These are phyloP conservation scores for Thecophora atra DNA, from an alignment of 2,888 invertebrate species.

Conservation along the genomic window DNA sequence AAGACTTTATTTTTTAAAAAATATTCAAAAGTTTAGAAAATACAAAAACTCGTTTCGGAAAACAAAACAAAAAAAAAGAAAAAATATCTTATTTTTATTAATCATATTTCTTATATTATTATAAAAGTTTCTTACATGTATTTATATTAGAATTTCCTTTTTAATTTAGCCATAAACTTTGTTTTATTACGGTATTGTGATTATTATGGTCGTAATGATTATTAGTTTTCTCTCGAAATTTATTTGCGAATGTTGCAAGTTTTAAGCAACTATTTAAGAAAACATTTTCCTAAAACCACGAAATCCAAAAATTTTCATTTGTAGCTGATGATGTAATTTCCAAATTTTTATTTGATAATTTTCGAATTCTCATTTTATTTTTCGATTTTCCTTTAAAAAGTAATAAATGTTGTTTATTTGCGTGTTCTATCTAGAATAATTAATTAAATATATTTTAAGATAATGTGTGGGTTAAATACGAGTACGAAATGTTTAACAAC, in stretches of 20 bases:
- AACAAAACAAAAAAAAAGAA: slow-evolving; percentile 41
- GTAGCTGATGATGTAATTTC: slow-evolving; percentile 45
- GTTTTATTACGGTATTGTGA: slow-evolving; percentile 35
- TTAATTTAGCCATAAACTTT: slow-evolving; percentile 39
- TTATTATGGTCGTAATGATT: slow-evolving; percentile 15
- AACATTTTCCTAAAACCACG: slow-evolving; percentile 34
- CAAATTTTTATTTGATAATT: slow-evolving; percentile 42
- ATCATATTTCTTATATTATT: not conserved
- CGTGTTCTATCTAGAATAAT: slow-evolving; percentile 4
- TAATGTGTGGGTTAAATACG: no score
- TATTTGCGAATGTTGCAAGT: slow-evolving; percentile 32
- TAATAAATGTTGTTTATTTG: slow-evolving; percentile 39
- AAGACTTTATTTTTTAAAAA: slow-evolving; percentile 46
- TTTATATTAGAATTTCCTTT: slow-evolving; percentile 42
- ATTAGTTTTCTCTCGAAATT: slow-evolving; percentile 15
- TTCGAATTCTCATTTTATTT: slow-evolving; percentile 48
- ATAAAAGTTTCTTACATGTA: slow-evolving; percentile 23
- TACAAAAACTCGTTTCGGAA: slow-evolving; percentile 23
- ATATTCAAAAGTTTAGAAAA: slow-evolving; percentile 29
- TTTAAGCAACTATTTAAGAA: not conserved
- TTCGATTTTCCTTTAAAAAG: slow-evolving; percentile 28
- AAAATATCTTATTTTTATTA: no score
- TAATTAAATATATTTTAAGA: not conserved
- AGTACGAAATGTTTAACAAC: no score
- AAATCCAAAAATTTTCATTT: slow-evolving; percentile 45